Conservation (phyloP, 2,888 invertebrate genomes). For the Cryptosula pallasiana region DNA sequence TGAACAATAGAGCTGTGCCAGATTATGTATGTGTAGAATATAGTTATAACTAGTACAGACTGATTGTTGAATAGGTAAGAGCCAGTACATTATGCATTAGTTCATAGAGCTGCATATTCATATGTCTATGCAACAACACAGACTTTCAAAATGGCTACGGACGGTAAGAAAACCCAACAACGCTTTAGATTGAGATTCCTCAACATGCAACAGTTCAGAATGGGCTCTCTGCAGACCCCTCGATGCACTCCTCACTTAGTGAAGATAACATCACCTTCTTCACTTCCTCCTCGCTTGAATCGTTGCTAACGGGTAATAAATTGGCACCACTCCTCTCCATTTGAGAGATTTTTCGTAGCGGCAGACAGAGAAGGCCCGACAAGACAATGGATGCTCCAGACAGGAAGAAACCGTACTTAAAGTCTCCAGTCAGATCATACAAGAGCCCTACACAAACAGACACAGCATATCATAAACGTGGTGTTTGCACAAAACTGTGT, state of each 20-base stretch:
- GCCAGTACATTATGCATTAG: too few relatives aligned
- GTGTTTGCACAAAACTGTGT: too few relatives aligned
- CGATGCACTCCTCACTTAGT: neutral
- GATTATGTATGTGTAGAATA: too few relatives aligned
- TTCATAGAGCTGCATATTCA: too few relatives aligned
- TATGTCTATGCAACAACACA: too few relatives aligned
- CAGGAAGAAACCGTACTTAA: conserved; percentile 35
- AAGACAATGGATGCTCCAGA: conserved; percentile 33
- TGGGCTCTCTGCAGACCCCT: conserved; percentile 12
- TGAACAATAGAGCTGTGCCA: too few relatives aligned
- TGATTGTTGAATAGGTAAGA: too few relatives aligned
- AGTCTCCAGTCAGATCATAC: conserved; percentile 30
- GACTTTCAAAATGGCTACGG: too few relatives aligned
- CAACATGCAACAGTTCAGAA: neutral
- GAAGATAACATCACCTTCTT: neutral
- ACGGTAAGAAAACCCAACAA: too few relatives aligned
- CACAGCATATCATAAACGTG: too few relatives aligned
- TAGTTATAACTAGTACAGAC: too few relatives aligned
- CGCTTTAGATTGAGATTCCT: too few relatives aligned
- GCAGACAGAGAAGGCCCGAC: conserved; percentile 35
- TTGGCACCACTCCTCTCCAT: conserved; percentile 28
- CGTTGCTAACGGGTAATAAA: neutral
- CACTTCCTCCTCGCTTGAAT: neutral
- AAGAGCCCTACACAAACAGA: conserved; percentile 32
- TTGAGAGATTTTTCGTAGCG: conserved; percentile 31